A percentile compares a stretch with the other conserved stretches of the same genome.
Conservation (phyloP, 2,888 invertebrate genomes). For the Thumatha senex region DNA sequence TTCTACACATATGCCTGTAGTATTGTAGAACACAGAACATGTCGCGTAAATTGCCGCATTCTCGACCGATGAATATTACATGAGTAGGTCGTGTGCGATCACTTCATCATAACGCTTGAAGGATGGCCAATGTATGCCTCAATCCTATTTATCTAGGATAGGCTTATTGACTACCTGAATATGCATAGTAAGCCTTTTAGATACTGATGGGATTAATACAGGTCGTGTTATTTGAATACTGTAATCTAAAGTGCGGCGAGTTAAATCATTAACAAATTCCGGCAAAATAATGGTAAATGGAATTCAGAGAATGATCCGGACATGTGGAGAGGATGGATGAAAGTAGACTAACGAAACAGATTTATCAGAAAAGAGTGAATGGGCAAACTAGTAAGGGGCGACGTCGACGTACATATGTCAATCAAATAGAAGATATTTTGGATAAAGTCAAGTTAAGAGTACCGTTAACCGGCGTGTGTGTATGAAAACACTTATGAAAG, state of each 20-base stretch:
- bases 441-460: no score
- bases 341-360: no score
- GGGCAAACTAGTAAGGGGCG: no score
- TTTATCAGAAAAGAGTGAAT: no score
- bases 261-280: slow-evolving; percentile 18
- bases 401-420: no score
- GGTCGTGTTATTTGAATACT: slow-evolving; percentile 27
- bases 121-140: slow-evolving; percentile 47
- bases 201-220: slow-evolving; percentile 35
- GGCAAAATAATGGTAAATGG: neutral
- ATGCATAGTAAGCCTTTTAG: slow-evolving; percentile 44
- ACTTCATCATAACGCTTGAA: slow-evolving; percentile 63
- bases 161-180: slow-evolving; percentile 49
- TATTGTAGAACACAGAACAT: slow-evolving; percentile 46
- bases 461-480: no score
- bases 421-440: no score
- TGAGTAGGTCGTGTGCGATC: slow-evolving; percentile 61
- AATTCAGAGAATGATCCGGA: no score
- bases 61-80: slow-evolving; percentile 70
- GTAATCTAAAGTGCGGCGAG: slow-evolving; percentile 6
- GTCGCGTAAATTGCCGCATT: slow-evolving; percentile 69
- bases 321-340: no score
- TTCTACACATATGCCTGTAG: slow-evolving; percentile 24
- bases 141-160: slow-evolving; percentile 59
- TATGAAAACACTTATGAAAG: no score